These are phyloP conservation scores for Zaprionus ghesquierei DNA, from an alignment of 1,140 invertebrate genomes.

Conservation along the genomic window DNA sequence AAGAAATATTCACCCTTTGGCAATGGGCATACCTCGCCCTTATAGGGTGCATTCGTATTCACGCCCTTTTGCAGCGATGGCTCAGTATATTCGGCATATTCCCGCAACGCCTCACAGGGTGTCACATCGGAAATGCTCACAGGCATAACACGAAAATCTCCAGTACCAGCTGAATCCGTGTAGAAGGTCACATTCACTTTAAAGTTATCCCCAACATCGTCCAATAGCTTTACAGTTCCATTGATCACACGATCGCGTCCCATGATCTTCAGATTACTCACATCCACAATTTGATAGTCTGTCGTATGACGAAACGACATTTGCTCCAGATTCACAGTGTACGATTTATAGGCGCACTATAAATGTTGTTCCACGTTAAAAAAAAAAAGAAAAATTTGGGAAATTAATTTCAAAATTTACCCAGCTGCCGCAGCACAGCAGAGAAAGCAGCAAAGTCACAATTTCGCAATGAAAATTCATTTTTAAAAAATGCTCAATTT, in stretches of 20 bases:
- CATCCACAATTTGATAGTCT: neutral
- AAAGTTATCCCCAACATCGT: neutral
- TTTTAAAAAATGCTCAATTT: neutral
- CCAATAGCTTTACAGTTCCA: neutral
- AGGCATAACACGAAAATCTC: neutral
- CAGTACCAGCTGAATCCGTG: neutral
- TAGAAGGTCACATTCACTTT: neutral
- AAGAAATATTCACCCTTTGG: slow-evolving; percentile 9
- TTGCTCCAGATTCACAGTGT: neutral
- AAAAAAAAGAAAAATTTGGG: neutral
- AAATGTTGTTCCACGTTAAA: neutral
- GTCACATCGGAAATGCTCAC: neutral
- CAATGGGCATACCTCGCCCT: neutral
- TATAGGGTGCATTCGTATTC: slow-evolving; percentile 9
- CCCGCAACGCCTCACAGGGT: neutral
- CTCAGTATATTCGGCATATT: neutral
- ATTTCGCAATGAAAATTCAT: neutral
- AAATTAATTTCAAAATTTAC: neutral
- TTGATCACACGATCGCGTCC: slow-evolving; percentile 10
- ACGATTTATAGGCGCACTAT: neutral
- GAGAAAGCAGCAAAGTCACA: neutral
- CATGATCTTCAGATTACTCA: neutral
- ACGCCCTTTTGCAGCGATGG: neutral
- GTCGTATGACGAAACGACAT: neutral
- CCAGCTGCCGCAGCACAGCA: neutral